Base-by-base conservation (phyloP, 2,113 vertebrate species). In the Antigone vipio region DNA sequence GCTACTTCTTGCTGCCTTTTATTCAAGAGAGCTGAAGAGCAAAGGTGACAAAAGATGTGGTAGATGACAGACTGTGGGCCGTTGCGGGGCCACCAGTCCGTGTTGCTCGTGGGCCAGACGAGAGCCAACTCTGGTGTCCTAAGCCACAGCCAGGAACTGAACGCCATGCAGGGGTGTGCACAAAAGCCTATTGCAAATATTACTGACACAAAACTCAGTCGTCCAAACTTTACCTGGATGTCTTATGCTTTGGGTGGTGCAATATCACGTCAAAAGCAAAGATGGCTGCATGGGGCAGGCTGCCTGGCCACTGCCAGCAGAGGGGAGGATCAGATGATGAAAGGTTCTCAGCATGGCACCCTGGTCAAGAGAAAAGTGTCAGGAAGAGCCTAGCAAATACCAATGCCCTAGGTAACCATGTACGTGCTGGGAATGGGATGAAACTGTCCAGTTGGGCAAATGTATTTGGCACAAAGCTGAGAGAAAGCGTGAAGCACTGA, bases 161-260 rank as follows among this genome's bases (percentile, higher is more conserved):
- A 40, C 0, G 1, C 49, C 0, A 0, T 34, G 20, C 30, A 47
- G 23, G 30, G 0, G 1, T 7, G 15, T 35, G 16, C 26, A 42
- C 1, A 12, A 85, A 88, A 69, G 18, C 38, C 26, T 80, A 0
- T 6, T 66, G 63, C 10, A 64, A 95, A 60, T 40, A 62, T 59
- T 29, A 58, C 34, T 30, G 42, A n/a, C 1, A 2, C 32, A 69
- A 73, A 92, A n/a, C 9, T 64, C 40, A 60, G 69, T 71, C 9
- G 24, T 7, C 52, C 12, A 6, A 89, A 52, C 16, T 44, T 76
- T 17, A 47, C 18, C 30, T 29, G 19, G 64, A 59, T 11, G 3
- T 53, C 30, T 58, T 44, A 10, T 23, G 32, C 27, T 79, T 75
- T 66, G 34, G 3, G 20, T 26, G 15, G 21, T 73, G 14, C 34